Base-by-base conservation (phyloP, 2,888 invertebrate genomes). In the Xylocampa areola region DNA sequence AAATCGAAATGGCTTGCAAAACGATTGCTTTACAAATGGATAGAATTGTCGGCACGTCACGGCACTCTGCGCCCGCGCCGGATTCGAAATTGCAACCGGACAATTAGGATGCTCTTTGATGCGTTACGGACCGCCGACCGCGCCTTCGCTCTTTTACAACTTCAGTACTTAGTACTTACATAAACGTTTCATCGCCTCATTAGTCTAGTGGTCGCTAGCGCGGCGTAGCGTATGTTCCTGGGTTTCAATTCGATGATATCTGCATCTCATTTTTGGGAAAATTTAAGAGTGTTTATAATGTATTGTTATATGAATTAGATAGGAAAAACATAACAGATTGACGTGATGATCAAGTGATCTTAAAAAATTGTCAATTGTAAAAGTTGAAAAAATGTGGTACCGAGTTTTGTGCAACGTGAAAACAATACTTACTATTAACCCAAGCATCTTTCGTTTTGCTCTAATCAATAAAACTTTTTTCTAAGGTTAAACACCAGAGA, bases 31-130 rank as follows among this genome's bases (percentile, higher is more conserved):
- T 74, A 76, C 73, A 76, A 76, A 81, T 73, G 72, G 69, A 80
- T 70, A 76, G 65, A 67, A 65, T 62, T 62, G 58, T 63, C 66
- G 70, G 61, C 61, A 59, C 68, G 85, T 83, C 81, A 82, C 79
- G 85, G 73, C 61, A 66, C 66, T 40, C 19, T 80, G 85, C 82
- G 82, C 81, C 53, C 72, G 80, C 83, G 84, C 82, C 85, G 85
- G 84, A 86, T 85, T 87, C 73, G 83, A 87, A 87, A 86, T 87
- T 85, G 86, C 86, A 84, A 84, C 81, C 77, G 79, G 62, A 77
- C 82, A 81, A 88, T 89, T 88, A 87, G 74, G 67, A 77, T 75
- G 77, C 48, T 78, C 85, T 79, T 80, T 86, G 87, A 84, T 80
- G 87, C 91, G 87, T 87, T 79, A 75, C 85, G 74, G 76, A 76